phyloP scores from a whole-genome alignment of 53 echinoderm and acorn worm genomes.

The Actinopyga echinites region DNA sequence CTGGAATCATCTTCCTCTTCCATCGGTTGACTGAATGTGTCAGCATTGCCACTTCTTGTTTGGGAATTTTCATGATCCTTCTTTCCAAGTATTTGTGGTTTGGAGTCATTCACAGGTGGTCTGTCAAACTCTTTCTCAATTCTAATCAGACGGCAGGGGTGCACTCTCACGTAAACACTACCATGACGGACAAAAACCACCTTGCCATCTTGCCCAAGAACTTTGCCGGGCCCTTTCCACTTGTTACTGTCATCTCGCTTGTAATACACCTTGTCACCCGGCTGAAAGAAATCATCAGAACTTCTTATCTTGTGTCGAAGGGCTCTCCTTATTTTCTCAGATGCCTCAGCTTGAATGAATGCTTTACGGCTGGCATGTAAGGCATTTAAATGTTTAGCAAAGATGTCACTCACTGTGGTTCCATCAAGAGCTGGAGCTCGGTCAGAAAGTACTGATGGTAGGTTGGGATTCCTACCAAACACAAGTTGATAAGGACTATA shows the following conservation, averaged over 20 bases:
- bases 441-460: background rate
- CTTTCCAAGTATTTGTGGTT: background rate
- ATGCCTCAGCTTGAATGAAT: slow-evolving; percentile 14
- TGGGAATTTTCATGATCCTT: no score
- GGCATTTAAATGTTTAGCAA: background rate
- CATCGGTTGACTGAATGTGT: background rate
- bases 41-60: background rate
- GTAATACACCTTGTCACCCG: background rate
- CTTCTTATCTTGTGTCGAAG: background rate
- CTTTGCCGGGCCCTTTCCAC: background rate
- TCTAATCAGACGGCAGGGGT: background rate
- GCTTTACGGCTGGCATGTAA: background rate
- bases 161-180: slow-evolving; percentile 9
- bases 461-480: background rate
- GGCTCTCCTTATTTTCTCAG: slow-evolving; percentile 16
- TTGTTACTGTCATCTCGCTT: background rate
- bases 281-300: background rate
- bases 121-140: background rate
- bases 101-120: background rate
- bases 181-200: background rate
- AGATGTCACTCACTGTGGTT: background rate
- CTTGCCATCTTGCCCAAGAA: background rate
- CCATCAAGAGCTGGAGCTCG: background rate
- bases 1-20: background rate
- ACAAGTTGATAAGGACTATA: slow-evolving; percentile 9